Percentiles rank a stretch among this genome's conserved stretches.
Conservation (phyloP, 1,140 invertebrate genomes). For the Drosophila sp. region DNA sequence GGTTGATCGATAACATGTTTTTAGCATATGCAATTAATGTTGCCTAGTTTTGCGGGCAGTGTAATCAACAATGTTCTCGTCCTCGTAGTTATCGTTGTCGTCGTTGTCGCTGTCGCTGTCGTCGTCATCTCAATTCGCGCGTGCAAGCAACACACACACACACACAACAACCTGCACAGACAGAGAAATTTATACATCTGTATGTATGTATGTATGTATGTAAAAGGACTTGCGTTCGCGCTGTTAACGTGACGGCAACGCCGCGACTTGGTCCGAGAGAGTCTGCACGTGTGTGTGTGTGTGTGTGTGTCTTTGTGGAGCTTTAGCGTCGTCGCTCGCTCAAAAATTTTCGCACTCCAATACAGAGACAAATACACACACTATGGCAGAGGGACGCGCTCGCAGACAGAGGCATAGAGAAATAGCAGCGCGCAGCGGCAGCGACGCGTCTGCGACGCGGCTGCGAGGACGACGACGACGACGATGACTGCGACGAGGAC, state of each 20-base stretch:
- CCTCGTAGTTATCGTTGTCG: conserved; percentile 31
- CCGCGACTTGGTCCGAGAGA: conserved; percentile 59
- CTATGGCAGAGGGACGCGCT: conserved; percentile 16
- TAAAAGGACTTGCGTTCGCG: conserved; percentile 30
- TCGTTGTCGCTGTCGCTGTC: conserved; percentile 42
- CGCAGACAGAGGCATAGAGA: conserved; percentile 28
- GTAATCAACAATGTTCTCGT: conserved; percentile 52
- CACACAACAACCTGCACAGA: conserved; percentile 23
- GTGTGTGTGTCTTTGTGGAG: conserved; percentile 26
- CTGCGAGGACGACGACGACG: background rate
- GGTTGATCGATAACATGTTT: background rate
- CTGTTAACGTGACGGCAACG: conserved; percentile 44
- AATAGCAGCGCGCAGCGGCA: conserved; percentile 29
- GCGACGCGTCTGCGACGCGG: conserved; percentile 32
- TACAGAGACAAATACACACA: conserved; percentile 14
- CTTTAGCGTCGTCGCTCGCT: conserved; percentile 59
- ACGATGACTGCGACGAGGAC: conserved; percentile 67
- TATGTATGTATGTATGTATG: background rate
- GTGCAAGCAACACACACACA: conserved; percentile 32
- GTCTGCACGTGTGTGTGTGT: conserved; percentile 11
- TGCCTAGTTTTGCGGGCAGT: conserved; percentile 33
- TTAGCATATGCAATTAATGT: background rate
- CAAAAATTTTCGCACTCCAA: conserved; percentile 62
- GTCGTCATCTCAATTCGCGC: conserved; percentile 80
- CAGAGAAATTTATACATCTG: background rate